Conservation (phyloP, 2,113 vertebrate genomes). For the Plectropomus leopardus region DNA sequence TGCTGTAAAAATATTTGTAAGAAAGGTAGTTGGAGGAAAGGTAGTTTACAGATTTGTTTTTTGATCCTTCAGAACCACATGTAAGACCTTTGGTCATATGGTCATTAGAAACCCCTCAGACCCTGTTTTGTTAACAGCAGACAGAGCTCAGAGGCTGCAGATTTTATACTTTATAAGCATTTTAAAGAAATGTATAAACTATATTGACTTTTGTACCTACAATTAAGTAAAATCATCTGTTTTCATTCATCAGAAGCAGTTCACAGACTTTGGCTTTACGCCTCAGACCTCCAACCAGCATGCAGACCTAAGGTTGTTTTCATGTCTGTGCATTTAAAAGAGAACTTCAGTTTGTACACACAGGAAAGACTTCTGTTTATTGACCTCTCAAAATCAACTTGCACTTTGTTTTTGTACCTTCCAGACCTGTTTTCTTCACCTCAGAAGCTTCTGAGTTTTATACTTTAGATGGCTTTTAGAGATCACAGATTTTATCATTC, state of each 20-base stretch:
- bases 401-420: background rate
- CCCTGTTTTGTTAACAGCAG: background rate
- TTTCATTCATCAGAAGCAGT: background rate
- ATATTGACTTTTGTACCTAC: background rate
- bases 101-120: background rate
- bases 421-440: background rate
- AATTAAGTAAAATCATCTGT: background rate
- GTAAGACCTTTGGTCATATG: background rate
- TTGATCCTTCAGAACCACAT: background rate
- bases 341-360: background rate
- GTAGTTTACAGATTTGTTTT: background rate
- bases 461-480: conserved; percentile 9
- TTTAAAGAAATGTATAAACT: background rate
- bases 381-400: conserved; percentile 18
- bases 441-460: conserved; percentile 16
- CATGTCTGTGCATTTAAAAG: background rate
- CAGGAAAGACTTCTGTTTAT: conserved; percentile 1
- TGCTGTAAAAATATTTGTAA: no score
- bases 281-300: background rate
- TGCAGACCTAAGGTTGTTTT: background rate
- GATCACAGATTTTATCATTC: background rate
- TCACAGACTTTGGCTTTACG: background rate
- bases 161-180: background rate
- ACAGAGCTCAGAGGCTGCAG: background rate
- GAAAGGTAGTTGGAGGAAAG: no score